These are phyloP conservation scores for Thaumetopoea pityocampa DNA, from an alignment of 1,140 invertebrate genomes.

Conservation along the genomic window DNA sequence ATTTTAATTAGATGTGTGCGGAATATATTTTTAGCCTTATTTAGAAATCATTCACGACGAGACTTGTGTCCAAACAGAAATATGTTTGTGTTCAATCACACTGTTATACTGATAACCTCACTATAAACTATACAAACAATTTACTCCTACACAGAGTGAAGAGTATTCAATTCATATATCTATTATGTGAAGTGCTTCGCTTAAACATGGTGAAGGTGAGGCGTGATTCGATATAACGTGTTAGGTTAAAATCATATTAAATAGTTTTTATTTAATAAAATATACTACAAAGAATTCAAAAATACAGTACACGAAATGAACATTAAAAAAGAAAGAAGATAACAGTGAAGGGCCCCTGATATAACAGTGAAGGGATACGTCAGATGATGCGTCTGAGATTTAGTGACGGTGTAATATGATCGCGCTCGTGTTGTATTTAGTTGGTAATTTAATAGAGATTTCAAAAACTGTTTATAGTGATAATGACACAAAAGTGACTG, in stretches of 20 bases:
- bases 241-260: slow-evolving; percentile 5
- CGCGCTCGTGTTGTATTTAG: slow-evolving; percentile 46
- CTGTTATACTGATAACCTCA: slow-evolving; percentile 40
- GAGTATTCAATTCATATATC: slow-evolving; percentile 6
- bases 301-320: slow-evolving; percentile 31
- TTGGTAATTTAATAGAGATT: slow-evolving; percentile 45
- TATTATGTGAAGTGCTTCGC: slow-evolving; percentile 15
- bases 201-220: slow-evolving; percentile 20
- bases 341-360: slow-evolving; percentile 14
- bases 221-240: slow-evolving; percentile 14
- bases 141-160: slow-evolving; percentile 4
- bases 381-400: slow-evolving; percentile 12
- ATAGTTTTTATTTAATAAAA: slow-evolving; percentile 8
- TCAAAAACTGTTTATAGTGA: slow-evolving; percentile 31
- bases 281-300: slow-evolving; percentile 16
- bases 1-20: slow-evolving; percentile 32
- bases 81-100: slow-evolving; percentile 21
- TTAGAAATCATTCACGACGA: slow-evolving; percentile 39
- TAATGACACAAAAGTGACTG: slow-evolving; percentile 11
- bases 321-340: slow-evolving; percentile 47
- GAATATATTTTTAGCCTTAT: slow-evolving; percentile 51
- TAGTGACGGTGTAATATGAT: slow-evolving; percentile 40
- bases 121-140: slow-evolving; percentile 39
- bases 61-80: slow-evolving; percentile 31
- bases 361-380: slow-evolving; percentile 22